A percentile compares a stretch with the other conserved stretches of the same genome.
phyloP scores from a whole-genome alignment of 2,888 invertebrate genomes.

The Galerucella calmariensis region DNA sequence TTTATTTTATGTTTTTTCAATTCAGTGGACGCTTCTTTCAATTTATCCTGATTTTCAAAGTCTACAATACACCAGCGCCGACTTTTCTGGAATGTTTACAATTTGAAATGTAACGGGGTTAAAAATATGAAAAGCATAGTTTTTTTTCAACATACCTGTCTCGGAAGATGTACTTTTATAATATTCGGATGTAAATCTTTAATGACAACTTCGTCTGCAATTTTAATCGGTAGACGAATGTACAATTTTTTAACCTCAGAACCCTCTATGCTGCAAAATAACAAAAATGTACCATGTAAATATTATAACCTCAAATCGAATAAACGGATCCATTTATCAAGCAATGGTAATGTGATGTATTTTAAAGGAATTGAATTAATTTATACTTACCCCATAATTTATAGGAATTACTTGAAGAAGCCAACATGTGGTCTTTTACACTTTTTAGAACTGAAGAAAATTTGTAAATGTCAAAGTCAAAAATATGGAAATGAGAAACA shows the following conservation, averaged over 20 bases:
- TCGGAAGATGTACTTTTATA: conserved; percentile 52
- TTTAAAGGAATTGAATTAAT: background rate
- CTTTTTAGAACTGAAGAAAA: background rate
- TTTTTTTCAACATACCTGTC: conserved; percentile 52
- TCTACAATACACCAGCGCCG: conserved; percentile 55
- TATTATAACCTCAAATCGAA: conserved; percentile 34
- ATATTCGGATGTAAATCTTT: conserved; percentile 58
- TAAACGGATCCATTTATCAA: background rate
- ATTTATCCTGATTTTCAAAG: conserved; percentile 49
- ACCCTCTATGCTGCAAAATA: conserved; percentile 46
- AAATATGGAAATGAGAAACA: background rate
- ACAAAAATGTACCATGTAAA: conserved; percentile 23
- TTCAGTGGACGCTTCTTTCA: conserved; percentile 43
- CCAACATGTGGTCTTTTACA: conserved; percentile 32
- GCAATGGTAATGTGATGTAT: background rate
- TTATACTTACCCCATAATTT: conserved; percentile 40
- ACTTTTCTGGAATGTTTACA: conserved; percentile 49
- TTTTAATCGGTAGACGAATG: conserved; percentile 57
- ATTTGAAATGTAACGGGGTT: too few relatives aligned
- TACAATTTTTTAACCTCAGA: conserved; percentile 52
- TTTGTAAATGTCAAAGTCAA: background rate
- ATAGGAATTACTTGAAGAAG: conserved; percentile 19
- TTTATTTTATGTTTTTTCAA: conserved; percentile 52
- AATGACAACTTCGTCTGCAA: conserved; percentile 55
- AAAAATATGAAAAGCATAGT: too few relatives aligned